Percentiles rank a stretch among this genome's conserved stretches.
Evolutionary conservation across 2,888 invertebrate genomes (phyloP).

Genomic region (Diaprepes abbreviatus): DNA sequence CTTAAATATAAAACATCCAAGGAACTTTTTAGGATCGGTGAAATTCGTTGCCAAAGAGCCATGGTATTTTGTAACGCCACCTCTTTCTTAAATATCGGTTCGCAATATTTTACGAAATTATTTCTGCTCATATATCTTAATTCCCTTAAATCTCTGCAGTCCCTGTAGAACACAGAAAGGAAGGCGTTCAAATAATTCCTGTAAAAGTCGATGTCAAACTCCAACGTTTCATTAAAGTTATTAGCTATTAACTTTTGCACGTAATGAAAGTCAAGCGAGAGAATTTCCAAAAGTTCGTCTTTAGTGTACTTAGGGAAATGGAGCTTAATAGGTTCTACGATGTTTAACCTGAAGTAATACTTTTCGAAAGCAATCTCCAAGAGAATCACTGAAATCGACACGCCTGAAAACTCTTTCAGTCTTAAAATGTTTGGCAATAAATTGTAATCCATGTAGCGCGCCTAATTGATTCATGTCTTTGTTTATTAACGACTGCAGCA

Average conservation of each 20-base stretch:
- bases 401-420: slow-evolving; percentile 79
- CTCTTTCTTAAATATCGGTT: slow-evolving; percentile 80
- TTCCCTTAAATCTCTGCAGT: slow-evolving; percentile 88
- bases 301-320: slow-evolving; percentile 87
- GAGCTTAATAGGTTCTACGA: slow-evolving; percentile 79
- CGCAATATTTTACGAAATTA: slow-evolving; percentile 83
- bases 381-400: slow-evolving; percentile 82
- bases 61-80: slow-evolving; percentile 76
- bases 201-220: slow-evolving; percentile 73
- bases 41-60: slow-evolving; percentile 85
- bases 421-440: slow-evolving; percentile 81
- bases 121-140: slow-evolving; percentile 83
- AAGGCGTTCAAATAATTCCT: slow-evolving; percentile 85
- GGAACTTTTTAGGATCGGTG: slow-evolving; percentile 80
- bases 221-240: slow-evolving; percentile 53
- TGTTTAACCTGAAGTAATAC: slow-evolving; percentile 78
- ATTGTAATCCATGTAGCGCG: slow-evolving; percentile 81
- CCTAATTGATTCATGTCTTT: too few species aligned
- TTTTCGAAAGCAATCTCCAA: slow-evolving; percentile 86
- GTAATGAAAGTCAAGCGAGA: slow-evolving; percentile 65
- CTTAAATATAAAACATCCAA: slow-evolving; percentile 84
- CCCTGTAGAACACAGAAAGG: slow-evolving; percentile 86
- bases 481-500: too few species aligned
- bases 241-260: slow-evolving; percentile 54
- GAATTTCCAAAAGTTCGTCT: slow-evolving; percentile 73